Evolutionary conservation across 2,797 vertebrate genomes (phyloP), one percentile per base, ranked within the genome.

Genomic region (Synaphobranchus kaupii): DNA sequence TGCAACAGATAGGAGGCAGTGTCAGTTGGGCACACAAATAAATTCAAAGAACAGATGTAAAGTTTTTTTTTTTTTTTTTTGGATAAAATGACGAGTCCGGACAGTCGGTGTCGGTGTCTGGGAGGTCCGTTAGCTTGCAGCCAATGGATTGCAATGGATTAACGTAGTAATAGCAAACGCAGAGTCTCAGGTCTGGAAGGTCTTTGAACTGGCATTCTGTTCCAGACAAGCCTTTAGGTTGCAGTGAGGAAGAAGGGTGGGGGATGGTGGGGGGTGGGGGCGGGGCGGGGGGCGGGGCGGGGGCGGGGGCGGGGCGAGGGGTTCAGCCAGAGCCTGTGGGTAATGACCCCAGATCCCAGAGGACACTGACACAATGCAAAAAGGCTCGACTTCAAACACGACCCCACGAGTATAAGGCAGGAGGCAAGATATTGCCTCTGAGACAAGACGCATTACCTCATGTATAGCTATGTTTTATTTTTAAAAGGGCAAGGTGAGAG

Each of bases 301-400:
- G 39, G 39, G 39, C 1, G 0, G 39, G 39, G 39, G 39, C 39
- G 39, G 0, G 39, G 39, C 39, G 39, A 39, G 39, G 39, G 39
- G 39, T 39, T 95, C 94, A 94, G 92, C 92, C 91, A 90, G 87
- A 91, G 93, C 93, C 94, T 94, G 88, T 94, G 95, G 95, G 94
- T 95, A 96, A 90, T 92, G 92, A 89, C 95, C 93, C 94, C 92
- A 90, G 92, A 94, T 91, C 93, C 91, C 91, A 92, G 93, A 95
- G 94, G 89, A 90, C 94, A 91, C 84, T 90, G 90, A 94, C 95
- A 94, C 92, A 94, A 93, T 94, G 93, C 94, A 92, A 94, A 95
- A 92, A 68, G 88, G 90, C 88, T 48, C 83, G 31, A 87, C 47
- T 83, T 90, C 91, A 90, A 85, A 92, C 84, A 89, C 56, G 13